Percentiles rank a stretch among this genome's conserved stretches.
Conservation (phyloP, 2,113 vertebrate species). For the Laterallus jamaicensis region DNA sequence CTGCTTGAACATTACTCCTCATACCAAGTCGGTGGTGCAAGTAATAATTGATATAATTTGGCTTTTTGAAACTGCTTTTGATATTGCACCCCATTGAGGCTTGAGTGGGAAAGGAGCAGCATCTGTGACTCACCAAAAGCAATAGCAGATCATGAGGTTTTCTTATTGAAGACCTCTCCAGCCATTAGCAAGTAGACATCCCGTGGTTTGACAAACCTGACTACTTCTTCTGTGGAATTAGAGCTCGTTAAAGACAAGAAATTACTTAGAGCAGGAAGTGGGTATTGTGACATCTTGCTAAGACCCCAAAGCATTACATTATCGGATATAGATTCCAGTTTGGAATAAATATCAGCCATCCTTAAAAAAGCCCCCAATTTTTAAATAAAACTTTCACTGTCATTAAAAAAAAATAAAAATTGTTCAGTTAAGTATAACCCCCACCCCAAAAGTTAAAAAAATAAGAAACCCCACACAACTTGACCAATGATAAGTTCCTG, state of each 20-base stretch:
- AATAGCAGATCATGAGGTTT: not conserved
- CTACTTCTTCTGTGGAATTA: not conserved
- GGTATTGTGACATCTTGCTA: not conserved
- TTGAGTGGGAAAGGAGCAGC: not conserved
- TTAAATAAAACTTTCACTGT: not conserved
- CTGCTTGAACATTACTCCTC: not conserved
- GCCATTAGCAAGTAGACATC: not conserved
- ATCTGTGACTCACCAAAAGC: not conserved
- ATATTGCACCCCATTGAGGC: not conserved
- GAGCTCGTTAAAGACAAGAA: not conserved
- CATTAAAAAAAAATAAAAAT: not conserved
- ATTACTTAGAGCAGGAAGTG: not conserved
- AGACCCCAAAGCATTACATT: not conserved
- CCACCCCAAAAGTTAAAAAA: not conserved
- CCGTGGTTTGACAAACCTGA: not conserved
- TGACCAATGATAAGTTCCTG: not conserved
- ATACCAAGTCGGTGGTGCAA: not conserved
- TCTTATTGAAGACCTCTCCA: not conserved
- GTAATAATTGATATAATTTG: not conserved
- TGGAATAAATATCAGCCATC: not conserved
- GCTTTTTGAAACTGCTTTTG: not conserved
- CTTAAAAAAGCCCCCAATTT: not conserved
- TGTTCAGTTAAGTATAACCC: not conserved
- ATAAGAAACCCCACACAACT: not conserved
- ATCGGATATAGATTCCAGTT: not conserved